Evolutionary conservation across 1,140 invertebrate genomes (phyloP), one percentile per base, ranked within the genome.

Genomic region (Pseudomyrmex dendroicus): DNA sequence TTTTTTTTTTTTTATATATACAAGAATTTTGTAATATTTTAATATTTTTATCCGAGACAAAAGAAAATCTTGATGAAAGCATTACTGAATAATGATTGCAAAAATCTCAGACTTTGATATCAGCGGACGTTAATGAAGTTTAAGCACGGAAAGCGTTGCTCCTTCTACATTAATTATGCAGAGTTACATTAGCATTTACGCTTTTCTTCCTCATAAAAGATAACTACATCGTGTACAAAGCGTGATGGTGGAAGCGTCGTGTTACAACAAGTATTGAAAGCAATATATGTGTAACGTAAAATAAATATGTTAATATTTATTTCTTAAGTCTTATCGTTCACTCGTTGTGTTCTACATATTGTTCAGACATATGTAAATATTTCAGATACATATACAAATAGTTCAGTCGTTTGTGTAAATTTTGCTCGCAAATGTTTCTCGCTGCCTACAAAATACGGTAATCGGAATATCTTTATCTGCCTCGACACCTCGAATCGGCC

Each of bases 51-150:
- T n/a, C 2, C 20, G n/a, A 52, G 9, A 50, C 20, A 48, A 12
- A 46, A 66, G n/a, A 5, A 46, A 73, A 46, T 73, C 46, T n/a
- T 48, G 20, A 48, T 48, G n/a, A 20, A 1, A 17, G 22, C 44
- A 20, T 52, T 63, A 50, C 57, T 63, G 50, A 63, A 74, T 35
- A 48, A 74, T 50, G 15, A 63, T 35, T 12, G 9, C 8, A 25
- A 73, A 48, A 74, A 62, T 50, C 15, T 61, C 4, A 50, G 15
- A 50, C n/a, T 62, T 48, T 48, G 22, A 74, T 74, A 74, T 74
- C 22, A 12, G 20, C 44, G 57, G 25, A 74, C 2, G 44, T 13
- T 74, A 74, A 74, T 74, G 61, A 74, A 73, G 17, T 15, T 10
- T 2, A 46, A 25, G 13, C 52, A 13, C 8, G 5, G 9, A 22